Conservation (phyloP, 2,888 invertebrate species). For the Tetrapedia diversipes region DNA sequence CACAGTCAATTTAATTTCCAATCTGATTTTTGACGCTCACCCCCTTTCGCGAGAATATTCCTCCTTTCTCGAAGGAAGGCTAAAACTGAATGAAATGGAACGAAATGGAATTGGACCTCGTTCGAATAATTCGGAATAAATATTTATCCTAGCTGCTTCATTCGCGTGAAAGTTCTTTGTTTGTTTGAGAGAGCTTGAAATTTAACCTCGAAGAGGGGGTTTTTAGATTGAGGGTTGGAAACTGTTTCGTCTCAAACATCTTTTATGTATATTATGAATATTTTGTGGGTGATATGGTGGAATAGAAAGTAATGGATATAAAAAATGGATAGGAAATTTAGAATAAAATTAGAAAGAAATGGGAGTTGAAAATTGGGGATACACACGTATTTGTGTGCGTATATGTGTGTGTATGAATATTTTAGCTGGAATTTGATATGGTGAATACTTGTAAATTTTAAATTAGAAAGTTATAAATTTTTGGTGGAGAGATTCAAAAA, state of each 20-base stretch:
- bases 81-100: slow-evolving; percentile 1
- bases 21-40: slow-evolving; percentile 51
- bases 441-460: too few species aligned
- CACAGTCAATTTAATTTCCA: slow-evolving; percentile 53
- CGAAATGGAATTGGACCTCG: neutral
- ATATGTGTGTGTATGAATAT: too few species aligned
- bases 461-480: too few species aligned
- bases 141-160: neutral
- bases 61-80: too few species aligned
- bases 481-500: too few species aligned
- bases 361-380: neutral
- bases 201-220: neutral
- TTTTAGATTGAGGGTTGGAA: slow-evolving; percentile 1
- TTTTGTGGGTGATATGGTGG: neutral
- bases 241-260: neutral
- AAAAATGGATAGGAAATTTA: slow-evolving; percentile 12
- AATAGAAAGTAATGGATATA: neutral
- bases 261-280: neutral
- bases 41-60: slow-evolving; percentile 14
- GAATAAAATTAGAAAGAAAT: neutral
- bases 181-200: neutral
- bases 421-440: too few species aligned
- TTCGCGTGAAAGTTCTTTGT: neutral
- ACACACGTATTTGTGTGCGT: too few species aligned
- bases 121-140: slow-evolving; percentile 21